Conservation (phyloP, 2,888 invertebrate genomes). For the Hetaerina titia region DNA sequence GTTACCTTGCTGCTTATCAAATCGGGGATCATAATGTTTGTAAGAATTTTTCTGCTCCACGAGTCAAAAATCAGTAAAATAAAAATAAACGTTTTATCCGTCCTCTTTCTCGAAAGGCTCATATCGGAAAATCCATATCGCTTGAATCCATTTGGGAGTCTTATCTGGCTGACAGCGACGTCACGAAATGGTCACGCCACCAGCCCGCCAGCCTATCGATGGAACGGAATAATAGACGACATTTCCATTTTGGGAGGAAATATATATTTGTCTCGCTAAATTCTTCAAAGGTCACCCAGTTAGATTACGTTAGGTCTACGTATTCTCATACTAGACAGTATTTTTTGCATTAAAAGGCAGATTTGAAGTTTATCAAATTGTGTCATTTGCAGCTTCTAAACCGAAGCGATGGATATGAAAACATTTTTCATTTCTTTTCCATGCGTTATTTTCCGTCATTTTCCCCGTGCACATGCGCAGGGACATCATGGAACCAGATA, state of each 20-base stretch:
- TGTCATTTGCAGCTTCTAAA: no score
- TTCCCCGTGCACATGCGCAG: no score
- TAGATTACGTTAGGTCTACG: background rate
- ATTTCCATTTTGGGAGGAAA: background rate
- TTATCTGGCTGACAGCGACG: slow-evolving; percentile 7
- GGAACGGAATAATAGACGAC: background rate
- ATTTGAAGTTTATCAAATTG: no score
- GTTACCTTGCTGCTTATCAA: background rate
- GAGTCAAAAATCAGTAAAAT: background rate
- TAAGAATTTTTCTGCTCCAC: background rate
- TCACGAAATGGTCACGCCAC: slow-evolving; percentile 1
- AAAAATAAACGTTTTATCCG: background rate
- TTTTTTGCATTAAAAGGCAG: no score
- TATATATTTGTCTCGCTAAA: background rate
- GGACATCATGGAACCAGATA: no score
- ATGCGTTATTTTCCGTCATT: no score
- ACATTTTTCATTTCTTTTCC: no score
- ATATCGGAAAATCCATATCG: slow-evolving; percentile 25
- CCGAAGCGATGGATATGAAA: no score
- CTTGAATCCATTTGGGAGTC: background rate
- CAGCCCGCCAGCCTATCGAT: background rate
- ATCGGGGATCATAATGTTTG: background rate
- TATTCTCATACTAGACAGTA: background rate
- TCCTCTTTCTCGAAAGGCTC: background rate
- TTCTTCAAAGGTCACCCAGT: background rate